Conservation (phyloP, 2,113 vertebrate genomes). For the Ornithorhynchus anatinus region DNA sequence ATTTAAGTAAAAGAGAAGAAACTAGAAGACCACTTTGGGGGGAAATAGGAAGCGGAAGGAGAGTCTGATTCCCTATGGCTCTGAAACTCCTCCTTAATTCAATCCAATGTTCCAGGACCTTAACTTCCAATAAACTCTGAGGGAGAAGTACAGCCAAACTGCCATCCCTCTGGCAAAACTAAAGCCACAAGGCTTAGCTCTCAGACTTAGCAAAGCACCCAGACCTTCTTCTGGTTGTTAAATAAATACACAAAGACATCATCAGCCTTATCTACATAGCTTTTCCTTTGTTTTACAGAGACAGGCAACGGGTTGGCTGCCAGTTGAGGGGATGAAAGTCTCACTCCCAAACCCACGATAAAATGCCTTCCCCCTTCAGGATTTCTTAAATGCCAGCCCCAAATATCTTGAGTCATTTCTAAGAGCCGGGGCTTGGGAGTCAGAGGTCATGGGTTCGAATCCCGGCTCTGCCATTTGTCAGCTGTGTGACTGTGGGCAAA, state of each 20-base stretch:
- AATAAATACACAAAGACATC: background rate
- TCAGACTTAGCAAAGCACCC: conserved; percentile 16
- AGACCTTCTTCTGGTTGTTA: conserved; percentile 18
- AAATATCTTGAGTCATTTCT: too few relatives aligned
- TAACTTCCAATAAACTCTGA: conserved; percentile 58
- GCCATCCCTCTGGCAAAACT: conserved; percentile 50
- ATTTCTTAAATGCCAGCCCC: too few relatives aligned
- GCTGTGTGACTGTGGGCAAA: too few relatives aligned
- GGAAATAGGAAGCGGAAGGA: conserved; percentile 31
- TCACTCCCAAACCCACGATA: too few relatives aligned
- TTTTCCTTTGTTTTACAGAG: too few relatives aligned
- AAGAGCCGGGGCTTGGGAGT: too few relatives aligned
- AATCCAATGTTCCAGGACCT: conserved; percentile 60
- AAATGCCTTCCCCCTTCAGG: too few relatives aligned
- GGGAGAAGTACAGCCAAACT: conserved; percentile 31
- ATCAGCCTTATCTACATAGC: background rate
- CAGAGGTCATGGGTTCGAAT: too few relatives aligned
- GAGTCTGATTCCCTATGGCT: conserved; percentile 41
- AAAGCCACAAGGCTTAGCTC: conserved; percentile 39
- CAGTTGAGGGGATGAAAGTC: too few relatives aligned
- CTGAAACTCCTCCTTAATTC: conserved; percentile 49
- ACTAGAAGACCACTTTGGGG: conserved; percentile 34
- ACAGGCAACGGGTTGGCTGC: too few relatives aligned
- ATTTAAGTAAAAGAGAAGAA: background rate
- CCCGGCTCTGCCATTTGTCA: too few relatives aligned